Conservation (phyloP, 2,113 vertebrate species). For the Daubentonia madagascariensis region DNA sequence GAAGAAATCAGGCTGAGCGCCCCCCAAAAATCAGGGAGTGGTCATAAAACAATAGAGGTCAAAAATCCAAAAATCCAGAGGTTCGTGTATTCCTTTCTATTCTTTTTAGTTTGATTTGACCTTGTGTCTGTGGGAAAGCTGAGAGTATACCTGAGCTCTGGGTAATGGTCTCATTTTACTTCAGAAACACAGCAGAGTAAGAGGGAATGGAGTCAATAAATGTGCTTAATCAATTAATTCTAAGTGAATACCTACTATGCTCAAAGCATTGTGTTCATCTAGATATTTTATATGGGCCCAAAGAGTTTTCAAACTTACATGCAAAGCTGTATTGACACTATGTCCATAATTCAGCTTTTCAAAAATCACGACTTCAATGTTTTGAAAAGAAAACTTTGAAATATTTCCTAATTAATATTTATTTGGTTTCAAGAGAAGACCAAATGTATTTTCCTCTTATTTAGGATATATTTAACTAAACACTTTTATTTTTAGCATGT, state of each 20-base stretch:
- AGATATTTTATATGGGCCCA: not conserved
- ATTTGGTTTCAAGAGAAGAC: not conserved
- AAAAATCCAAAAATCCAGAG: not conserved
- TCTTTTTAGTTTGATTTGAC: not conserved
- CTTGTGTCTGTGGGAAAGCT: not conserved
- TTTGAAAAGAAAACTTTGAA: conserved; percentile 5
- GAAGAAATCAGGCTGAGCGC: not conserved
- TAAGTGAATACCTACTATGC: not conserved
- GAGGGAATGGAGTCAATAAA: not conserved
- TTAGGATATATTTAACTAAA: conserved; percentile 1
- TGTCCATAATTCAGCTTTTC: not conserved
- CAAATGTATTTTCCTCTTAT: not conserved
- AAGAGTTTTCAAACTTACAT: not conserved
- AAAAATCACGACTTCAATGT: not conserved
- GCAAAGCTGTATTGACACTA: not conserved
- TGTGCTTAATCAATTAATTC: not conserved
- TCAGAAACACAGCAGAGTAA: not conserved
- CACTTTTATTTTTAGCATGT: not conserved
- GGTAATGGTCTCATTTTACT: not conserved
- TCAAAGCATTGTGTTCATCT: not conserved
- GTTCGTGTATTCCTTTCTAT: not conserved
- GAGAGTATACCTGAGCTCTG: not conserved
- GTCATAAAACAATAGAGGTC: not conserved
- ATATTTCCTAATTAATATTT: conserved; percentile 5
- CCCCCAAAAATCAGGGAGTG: not conserved